Conservation (phyloP, 2,888 invertebrate species). For the Clostera curtula region DNA sequence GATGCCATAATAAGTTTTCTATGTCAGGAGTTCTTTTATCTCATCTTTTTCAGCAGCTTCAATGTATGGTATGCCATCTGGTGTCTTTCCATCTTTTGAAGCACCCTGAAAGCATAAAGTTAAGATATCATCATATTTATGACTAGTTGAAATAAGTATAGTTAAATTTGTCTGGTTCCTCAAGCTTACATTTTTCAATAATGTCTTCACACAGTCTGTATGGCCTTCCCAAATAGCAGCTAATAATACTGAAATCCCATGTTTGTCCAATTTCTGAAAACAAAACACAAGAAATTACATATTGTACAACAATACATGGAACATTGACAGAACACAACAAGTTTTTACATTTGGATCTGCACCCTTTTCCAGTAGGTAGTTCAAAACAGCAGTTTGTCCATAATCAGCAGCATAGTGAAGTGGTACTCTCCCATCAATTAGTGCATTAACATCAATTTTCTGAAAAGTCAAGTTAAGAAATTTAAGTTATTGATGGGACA, state of each 20-base stretch:
- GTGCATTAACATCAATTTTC: slow-evolving; percentile 89
- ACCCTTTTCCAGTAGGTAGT: slow-evolving; percentile 90
- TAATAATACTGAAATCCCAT: slow-evolving; percentile 94
- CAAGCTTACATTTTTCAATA: slow-evolving; percentile 86
- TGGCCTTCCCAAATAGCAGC: slow-evolving; percentile 99
- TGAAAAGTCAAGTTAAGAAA: slow-evolving; percentile 47
- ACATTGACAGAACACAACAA: neutral
- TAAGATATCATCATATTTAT: too few species aligned
- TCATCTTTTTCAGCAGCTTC: slow-evolving; percentile 94
- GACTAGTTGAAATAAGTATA: too few species aligned
- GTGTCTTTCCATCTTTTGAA: slow-evolving; percentile 85
- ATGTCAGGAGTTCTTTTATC: slow-evolving; percentile 83
- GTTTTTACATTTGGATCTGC: slow-evolving; percentile 90
- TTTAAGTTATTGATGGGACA: too few species aligned
- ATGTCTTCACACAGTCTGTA: slow-evolving; percentile 89
- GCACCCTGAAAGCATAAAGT: slow-evolving; percentile 79
- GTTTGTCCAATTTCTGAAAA: slow-evolving; percentile 90
- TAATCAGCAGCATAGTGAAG: slow-evolving; percentile 97
- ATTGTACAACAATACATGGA: neutral
- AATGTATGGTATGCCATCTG: slow-evolving; percentile 89
- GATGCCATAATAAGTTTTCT: slow-evolving; percentile 23
- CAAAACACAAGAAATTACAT: slow-evolving; percentile 1
- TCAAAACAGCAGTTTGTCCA: slow-evolving; percentile 92
- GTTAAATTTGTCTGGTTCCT: neutral
- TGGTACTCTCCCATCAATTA: slow-evolving; percentile 91